Percentiles rank a stretch among this genome's conserved stretches.
Conservation (phyloP, 2,888 invertebrate species). For the Atrina japonica region DNA sequence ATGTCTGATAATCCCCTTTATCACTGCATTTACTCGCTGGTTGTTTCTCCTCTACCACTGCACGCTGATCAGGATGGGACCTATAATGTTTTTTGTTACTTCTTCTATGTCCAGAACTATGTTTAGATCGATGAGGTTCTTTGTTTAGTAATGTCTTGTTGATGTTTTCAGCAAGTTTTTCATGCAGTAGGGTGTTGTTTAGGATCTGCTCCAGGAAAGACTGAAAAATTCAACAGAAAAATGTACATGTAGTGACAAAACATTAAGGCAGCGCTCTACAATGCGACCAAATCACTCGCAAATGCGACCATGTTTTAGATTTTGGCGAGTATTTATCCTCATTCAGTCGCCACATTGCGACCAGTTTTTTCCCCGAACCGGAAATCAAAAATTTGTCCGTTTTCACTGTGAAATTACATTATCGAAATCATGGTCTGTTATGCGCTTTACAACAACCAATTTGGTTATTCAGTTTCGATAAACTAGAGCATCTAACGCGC, state of each 20-base stretch:
- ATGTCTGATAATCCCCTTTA: background rate
- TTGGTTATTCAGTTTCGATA: too few relatives aligned
- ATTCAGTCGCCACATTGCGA: too few relatives aligned
- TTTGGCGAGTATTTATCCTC: too few relatives aligned
- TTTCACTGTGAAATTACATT: too few relatives aligned
- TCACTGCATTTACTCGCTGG: background rate
- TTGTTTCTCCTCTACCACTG: background rate
- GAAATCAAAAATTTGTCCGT: too few relatives aligned
- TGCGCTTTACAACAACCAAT: too few relatives aligned
- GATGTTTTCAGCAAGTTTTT: slow-evolving; percentile 67
- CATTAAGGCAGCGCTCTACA: too few relatives aligned
- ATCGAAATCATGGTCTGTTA: too few relatives aligned
- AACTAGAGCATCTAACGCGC: too few relatives aligned
- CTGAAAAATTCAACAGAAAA: slow-evolving; percentile 31
- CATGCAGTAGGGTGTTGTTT: slow-evolving; percentile 57
- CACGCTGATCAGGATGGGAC: slow-evolving; percentile 2
- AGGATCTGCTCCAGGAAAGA: slow-evolving; percentile 60
- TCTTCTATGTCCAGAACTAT: slow-evolving; percentile 3
- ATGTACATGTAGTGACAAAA: background rate
- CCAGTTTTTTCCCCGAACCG: too few relatives aligned
- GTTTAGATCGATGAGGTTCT: background rate
- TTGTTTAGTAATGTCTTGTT: slow-evolving; percentile 44
- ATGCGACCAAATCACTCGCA: too few relatives aligned
- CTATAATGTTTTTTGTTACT: background rate
- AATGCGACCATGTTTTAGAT: too few relatives aligned